Conservation (phyloP, 2,113 vertebrate species). For the Vulpes vulpes region DNA sequence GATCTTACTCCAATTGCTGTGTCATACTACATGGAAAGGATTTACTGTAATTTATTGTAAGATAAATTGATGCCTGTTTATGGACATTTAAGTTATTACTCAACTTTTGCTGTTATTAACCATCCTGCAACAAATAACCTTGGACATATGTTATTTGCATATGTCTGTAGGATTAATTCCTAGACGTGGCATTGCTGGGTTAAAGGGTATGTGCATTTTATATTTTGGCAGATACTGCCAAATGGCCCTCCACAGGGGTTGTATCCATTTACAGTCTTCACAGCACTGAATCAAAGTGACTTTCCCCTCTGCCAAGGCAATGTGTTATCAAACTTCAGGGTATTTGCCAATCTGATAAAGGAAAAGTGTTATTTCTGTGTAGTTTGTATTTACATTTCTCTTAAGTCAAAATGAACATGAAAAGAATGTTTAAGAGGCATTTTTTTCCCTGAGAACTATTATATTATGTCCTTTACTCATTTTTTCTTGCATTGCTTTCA, state of each 20-base stretch:
- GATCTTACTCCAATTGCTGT: background rate
- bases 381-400: constrained; percentile 15
- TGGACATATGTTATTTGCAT: background rate
- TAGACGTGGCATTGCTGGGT: background rate
- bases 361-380: background rate
- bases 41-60: constrained; percentile 35
- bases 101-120: constrained; percentile 24
- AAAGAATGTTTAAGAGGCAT: background rate
- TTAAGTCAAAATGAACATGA: constrained; percentile 1
- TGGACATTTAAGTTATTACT: background rate
- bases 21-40: background rate
- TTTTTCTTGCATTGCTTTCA: background rate
- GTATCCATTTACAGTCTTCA: background rate
- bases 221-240: background rate
- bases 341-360: background rate
- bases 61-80: background rate
- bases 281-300: background rate
- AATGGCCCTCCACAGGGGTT: background rate
- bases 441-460: background rate
- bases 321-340: background rate
- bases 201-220: background rate
- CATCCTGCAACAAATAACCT: background rate
- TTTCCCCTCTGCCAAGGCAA: background rate
- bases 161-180: background rate
- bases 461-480: background rate